A percentile compares a stretch with the other conserved stretches of the same genome.
phyloP scores from a whole-genome alignment of 2,888 invertebrate species.

The Dastarcus helophoroides region DNA sequence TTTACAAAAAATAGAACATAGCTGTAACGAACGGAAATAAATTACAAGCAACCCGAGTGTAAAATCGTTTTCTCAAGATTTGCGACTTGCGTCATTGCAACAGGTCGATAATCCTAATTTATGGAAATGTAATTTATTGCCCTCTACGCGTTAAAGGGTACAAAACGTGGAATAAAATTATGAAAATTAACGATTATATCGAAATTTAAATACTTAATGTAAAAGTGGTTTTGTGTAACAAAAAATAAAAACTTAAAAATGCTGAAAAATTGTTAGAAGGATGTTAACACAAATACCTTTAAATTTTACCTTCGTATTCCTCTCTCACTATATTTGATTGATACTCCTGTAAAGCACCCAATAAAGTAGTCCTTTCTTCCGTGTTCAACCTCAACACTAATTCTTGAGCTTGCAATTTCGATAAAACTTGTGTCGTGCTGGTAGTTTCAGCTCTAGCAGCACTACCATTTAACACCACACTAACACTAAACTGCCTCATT shows the following conservation, averaged over 20 bases:
- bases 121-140: too few species aligned
- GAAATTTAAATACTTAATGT: not conserved
- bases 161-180: too few species aligned
- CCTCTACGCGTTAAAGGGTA: too few species aligned
- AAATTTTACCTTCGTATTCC: conserved; percentile 59
- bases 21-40: too few species aligned
- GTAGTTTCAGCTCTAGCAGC: conserved; percentile 35
- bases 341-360: conserved; percentile 58
- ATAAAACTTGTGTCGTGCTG: conserved; percentile 33
- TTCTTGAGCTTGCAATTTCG: conserved; percentile 63
- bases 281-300: conserved; percentile 19
- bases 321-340: conserved; percentile 65
- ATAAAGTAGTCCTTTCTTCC: conserved; percentile 58
- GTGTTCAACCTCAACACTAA: conserved; percentile 59
- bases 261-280: not conserved
- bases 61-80: too few species aligned
- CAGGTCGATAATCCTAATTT: too few species aligned
- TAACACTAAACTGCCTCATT: conserved; percentile 24
- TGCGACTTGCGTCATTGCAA: too few species aligned
- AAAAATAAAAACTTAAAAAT: not conserved
- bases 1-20: too few species aligned
- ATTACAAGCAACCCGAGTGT: too few species aligned
- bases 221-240: not conserved
- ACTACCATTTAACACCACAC: conserved; percentile 25
- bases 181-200: too few species aligned